These are phyloP conservation scores for Neodiprion virginianus DNA, from an alignment of 1,140 invertebrate genomes.

Conservation along the genomic window DNA sequence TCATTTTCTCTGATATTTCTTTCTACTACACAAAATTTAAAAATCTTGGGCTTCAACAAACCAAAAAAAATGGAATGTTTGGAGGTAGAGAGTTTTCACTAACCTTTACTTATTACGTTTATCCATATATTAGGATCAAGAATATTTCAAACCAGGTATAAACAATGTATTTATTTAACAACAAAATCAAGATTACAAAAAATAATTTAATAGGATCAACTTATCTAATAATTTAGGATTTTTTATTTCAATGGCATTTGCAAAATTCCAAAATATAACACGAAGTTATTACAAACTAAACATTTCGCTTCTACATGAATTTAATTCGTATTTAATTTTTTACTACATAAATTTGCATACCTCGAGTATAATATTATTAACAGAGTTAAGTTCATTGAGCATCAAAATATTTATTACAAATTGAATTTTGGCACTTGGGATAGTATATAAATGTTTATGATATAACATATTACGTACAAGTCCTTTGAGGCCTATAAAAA, in stretches of 20 bases:
- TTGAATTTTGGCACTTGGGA: slow-evolving; percentile 16
- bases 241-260: neutral
- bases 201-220: slow-evolving; percentile 22
- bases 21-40: neutral
- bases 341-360: neutral
- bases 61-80: slow-evolving; percentile 12
- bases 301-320: slow-evolving; percentile 17
- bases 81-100: too few species aligned
- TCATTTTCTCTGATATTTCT: neutral
- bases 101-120: neutral
- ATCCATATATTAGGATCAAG: neutral
- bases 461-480: neutral
- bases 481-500: neutral
- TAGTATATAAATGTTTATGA: neutral
- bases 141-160: slow-evolving; percentile 4
- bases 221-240: neutral
- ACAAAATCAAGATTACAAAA: slow-evolving; percentile 28
- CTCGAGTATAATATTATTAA: neutral
- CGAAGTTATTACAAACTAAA: neutral
- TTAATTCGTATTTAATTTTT: slow-evolving; percentile 7
- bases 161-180: slow-evolving; percentile 32
- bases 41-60: neutral
- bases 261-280: neutral
- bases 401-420: neutral
- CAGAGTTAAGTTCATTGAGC: neutral